Evolutionary conservation across 2,888 invertebrate species (phyloP).

Genomic region (Xestoiulus laeticollis): DNA sequence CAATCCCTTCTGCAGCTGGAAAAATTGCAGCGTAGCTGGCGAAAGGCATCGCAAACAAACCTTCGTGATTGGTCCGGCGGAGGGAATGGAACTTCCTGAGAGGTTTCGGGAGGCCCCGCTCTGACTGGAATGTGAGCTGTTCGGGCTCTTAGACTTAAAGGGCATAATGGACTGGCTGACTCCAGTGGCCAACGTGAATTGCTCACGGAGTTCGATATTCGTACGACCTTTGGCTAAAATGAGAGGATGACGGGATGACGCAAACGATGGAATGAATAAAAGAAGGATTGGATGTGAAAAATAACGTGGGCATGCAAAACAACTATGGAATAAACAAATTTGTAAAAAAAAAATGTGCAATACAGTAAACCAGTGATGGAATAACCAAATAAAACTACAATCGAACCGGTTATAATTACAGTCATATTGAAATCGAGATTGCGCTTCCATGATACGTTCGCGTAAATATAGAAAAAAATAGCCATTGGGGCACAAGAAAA

Average conservation of each 20-base stretch:
- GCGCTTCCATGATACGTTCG: too few species aligned
- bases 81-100: conserved; percentile 62
- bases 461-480: too few species aligned
- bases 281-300: conserved; percentile 55
- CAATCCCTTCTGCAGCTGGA: neutral
- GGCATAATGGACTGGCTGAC: conserved; percentile 99
- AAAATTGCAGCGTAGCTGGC: neutral
- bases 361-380: neutral
- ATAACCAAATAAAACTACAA: conserved; percentile 19
- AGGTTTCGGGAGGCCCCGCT: conserved; percentile 60
- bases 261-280: conserved; percentile 28
- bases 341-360: conserved; percentile 57
- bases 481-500: too few species aligned
- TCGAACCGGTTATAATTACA: neutral
- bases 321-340: conserved; percentile 57
- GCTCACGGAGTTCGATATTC: conserved; percentile 99
- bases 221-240: conserved; percentile 96
- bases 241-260: conserved; percentile 44
- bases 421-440: neutral
- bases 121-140: conserved; percentile 69
- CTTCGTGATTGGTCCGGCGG: conserved; percentile 95
- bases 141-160: conserved; percentile 93
- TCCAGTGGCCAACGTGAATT: conserved; percentile 98
- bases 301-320: conserved; percentile 56
- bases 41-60: conserved; percentile 67